Base-by-base conservation (phyloP, 2,797 vertebrate genomes). In the Ateles fusciceps region DNA sequence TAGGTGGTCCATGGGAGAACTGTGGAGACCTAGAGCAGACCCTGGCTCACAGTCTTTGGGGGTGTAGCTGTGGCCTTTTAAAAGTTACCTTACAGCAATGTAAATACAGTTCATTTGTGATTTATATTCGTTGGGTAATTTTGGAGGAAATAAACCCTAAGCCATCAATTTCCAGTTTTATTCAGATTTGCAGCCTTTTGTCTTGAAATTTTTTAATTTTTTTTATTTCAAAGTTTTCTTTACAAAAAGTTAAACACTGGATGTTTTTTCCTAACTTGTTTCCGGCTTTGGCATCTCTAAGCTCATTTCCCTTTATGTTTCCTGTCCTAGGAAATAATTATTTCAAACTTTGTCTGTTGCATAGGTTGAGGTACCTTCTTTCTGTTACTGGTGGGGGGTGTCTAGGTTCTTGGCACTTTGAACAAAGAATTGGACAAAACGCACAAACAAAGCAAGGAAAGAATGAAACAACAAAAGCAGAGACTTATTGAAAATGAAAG, bases 251-350 rank as follows among this genome's bases (percentile, higher is more conserved):
- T 75, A 86, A 71, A 42, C 22, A 17, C 30, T 61, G n/a, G 4
- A 0, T 90, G 55, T 95, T 46, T 87, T 94, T 76, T 75, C n/a
- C 91, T 80, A 48, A 85, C 33, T 26, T 76, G 46, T 57, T 85
- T 93, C 68, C 1, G 9, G 91, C 81, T 42, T 59, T 85, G 89
- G 59, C 36, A 33, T 89, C 48, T 93, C 14, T 83, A 36, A 44
- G 14, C 42, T 93, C 42, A 89, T 52, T 96, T 90, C 76, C 61
- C 21, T 83, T 87, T 81, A 11, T 64, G 79, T 78, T 96, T 97
- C 42, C 89, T 81, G 33, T 55, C 6, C 19, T 78, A 78, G 81
- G 71, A 76, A 88, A 68, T 48, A 14, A 57, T 81, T 88, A 68
- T 92, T 94, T 91, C 57, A 91, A 33, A 55, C 33, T 36, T 57